Conservation (phyloP, 2,113 vertebrate genomes). For the Alligator mississippiensis region DNA sequence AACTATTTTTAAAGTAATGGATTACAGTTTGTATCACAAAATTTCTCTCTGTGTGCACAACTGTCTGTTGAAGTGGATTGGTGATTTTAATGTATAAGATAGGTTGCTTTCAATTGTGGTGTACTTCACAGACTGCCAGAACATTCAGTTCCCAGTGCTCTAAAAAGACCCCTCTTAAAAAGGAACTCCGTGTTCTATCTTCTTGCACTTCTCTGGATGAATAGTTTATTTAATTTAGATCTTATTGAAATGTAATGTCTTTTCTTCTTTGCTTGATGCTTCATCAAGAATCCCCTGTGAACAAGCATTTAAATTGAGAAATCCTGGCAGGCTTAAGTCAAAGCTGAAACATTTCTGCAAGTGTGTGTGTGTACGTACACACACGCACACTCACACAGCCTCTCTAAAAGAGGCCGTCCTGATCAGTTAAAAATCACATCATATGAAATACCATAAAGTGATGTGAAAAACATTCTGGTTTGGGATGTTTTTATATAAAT, state of each 20-base stretch:
- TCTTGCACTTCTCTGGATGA: background rate
- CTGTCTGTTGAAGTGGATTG: background rate
- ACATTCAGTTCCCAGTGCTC: background rate
- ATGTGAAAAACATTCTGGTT: background rate
- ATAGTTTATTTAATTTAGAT: background rate
- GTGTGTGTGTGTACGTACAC: background rate
- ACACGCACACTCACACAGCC: background rate
- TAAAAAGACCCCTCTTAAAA: background rate
- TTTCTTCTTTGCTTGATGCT: background rate
- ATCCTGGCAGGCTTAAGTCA: background rate
- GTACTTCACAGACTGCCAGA: background rate
- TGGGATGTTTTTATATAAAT: background rate
- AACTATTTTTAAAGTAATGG: background rate
- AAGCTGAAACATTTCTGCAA: background rate
- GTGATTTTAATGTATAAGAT: background rate
- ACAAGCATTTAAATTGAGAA: background rate
- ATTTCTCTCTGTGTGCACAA: background rate
- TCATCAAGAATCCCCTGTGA: background rate
- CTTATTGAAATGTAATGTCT: background rate
- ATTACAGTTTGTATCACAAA: background rate
- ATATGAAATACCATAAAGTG: background rate
- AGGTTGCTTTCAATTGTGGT: background rate
- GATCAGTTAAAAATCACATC: background rate
- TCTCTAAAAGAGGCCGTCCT: background rate
- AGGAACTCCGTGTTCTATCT: background rate